These are phyloP conservation scores for Galaxea fascicularis DNA, from an alignment of 92 coral and sea anemone genomes.

Conservation along the genomic window DNA sequence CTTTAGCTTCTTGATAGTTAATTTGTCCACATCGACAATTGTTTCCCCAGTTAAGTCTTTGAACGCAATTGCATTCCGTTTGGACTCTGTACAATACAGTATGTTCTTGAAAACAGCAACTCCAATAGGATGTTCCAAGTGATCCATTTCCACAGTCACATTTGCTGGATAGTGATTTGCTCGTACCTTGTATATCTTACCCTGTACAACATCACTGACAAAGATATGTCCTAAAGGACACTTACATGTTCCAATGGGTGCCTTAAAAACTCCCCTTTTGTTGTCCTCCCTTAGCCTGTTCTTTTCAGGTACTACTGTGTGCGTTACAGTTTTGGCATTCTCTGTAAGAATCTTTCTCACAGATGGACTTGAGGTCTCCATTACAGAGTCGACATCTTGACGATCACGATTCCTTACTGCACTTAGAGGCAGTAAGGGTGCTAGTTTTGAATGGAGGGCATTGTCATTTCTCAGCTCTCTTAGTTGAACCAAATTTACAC, in stretches of 20 bases:
- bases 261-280: constrained; percentile 70
- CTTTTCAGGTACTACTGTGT: constrained; percentile 72
- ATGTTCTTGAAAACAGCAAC: no score
- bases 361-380: constrained; percentile 54
- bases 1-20: constrained; percentile 60
- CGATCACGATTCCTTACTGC: constrained; percentile 74
- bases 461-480: constrained; percentile 66
- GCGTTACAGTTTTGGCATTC: constrained; percentile 59
- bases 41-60: constrained; percentile 71
- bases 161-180: constrained; percentile 77
- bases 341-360: constrained; percentile 42
- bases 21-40: constrained; percentile 61
- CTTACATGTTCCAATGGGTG: constrained; percentile 61
- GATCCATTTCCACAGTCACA: constrained; percentile 66
- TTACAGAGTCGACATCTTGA: constrained; percentile 70
- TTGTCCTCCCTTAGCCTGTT: constrained; percentile 71
- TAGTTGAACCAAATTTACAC: constrained; percentile 54
- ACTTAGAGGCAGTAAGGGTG: constrained; percentile 63
- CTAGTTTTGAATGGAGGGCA: constrained; percentile 53
- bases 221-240: constrained; percentile 43
- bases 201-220: constrained; percentile 63
- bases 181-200: constrained; percentile 61
- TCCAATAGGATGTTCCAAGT: constrained; percentile 63
- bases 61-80: constrained; percentile 63
- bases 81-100: constrained; percentile 69